phyloP scores from a whole-genome alignment of 2,888 invertebrate species.

The Thecophora atra region DNA sequence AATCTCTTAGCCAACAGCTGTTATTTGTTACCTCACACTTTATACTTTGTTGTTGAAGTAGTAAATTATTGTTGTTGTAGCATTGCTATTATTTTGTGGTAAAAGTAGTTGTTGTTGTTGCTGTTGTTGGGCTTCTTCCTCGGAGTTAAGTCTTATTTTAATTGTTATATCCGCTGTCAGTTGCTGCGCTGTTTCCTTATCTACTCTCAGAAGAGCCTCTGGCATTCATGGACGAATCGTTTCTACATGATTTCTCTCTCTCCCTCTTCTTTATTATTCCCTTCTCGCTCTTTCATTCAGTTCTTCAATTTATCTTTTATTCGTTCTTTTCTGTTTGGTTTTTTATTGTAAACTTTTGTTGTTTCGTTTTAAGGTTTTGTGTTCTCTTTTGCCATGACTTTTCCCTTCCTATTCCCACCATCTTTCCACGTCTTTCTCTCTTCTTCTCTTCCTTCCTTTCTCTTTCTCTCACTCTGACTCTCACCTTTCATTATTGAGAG shows the following conservation, averaged over 20 bases:
- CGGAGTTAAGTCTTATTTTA: not conserved
- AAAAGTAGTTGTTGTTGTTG: not conserved
- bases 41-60: not conserved
- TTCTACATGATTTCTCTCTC: not conserved
- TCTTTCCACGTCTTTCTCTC: not conserved
- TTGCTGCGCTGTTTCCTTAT: not conserved
- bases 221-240: not conserved
- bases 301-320: not conserved
- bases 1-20: conserved; percentile 21
- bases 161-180: conserved; percentile 2
- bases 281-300: not conserved
- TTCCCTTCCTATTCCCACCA: not conserved
- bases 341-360: not conserved
- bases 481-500: not conserved
- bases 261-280: not conserved
- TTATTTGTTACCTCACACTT: conserved; percentile 12
- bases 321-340: not conserved
- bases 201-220: not conserved
- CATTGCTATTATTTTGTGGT: not conserved
- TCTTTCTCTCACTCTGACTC: not conserved
- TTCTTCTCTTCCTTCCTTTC: not conserved
- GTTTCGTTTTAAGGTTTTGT: not conserved
- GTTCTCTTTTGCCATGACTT: not conserved
- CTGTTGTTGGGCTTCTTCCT: not conserved
- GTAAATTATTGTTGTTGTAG: not conserved